Evolutionary conservation across 2,797 vertebrate genomes (phyloP).

Genomic region (Chelmon rostratus): DNA sequence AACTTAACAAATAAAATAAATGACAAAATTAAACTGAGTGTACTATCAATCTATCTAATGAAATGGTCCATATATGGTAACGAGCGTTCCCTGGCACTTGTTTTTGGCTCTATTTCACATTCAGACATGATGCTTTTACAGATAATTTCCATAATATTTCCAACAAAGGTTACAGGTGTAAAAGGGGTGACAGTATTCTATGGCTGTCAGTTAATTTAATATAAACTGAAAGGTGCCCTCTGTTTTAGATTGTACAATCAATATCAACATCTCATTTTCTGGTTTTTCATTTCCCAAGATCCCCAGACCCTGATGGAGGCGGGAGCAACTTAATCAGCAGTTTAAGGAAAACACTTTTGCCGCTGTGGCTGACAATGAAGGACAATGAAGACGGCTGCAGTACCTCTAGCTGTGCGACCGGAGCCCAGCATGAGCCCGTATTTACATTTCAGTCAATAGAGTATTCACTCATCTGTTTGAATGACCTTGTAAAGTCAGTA

Average conservation of each 20-base stretch:
- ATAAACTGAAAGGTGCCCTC: conserved; percentile 70
- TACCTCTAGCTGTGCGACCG: conserved; percentile 62
- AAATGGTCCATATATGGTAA: not conserved
- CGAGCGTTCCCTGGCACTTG: not conserved
- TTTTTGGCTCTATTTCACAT: not conserved
- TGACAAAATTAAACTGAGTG: too few species aligned
- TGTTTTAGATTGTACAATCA: conserved; percentile 72
- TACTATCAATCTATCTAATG: too few species aligned
- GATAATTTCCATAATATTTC: conserved; percentile 33
- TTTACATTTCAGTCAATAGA: conserved; percentile 82
- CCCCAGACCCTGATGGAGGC: conserved; percentile 56
- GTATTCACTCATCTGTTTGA: conserved; percentile 81
- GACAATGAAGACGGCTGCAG: conserved; percentile 69
- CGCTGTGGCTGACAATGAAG: conserved; percentile 77
- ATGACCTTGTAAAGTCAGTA: conserved; percentile 83
- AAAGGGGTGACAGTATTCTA: conserved; percentile 25
- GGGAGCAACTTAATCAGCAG: conserved; percentile 77
- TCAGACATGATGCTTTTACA: conserved; percentile 8
- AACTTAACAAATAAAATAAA: not conserved
- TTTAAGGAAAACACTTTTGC: conserved; percentile 75
- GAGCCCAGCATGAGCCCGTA: conserved; percentile 66
- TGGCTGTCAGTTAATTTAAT: conserved; percentile 48
- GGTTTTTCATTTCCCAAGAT: conserved; percentile 71
- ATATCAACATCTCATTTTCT: conserved; percentile 76
- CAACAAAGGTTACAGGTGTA: conserved; percentile 41